A percentile compares a stretch with the other conserved stretches of the same genome.
Conservation (phyloP, 23 tunicate species). For the Halocynthia roretzi region DNA sequence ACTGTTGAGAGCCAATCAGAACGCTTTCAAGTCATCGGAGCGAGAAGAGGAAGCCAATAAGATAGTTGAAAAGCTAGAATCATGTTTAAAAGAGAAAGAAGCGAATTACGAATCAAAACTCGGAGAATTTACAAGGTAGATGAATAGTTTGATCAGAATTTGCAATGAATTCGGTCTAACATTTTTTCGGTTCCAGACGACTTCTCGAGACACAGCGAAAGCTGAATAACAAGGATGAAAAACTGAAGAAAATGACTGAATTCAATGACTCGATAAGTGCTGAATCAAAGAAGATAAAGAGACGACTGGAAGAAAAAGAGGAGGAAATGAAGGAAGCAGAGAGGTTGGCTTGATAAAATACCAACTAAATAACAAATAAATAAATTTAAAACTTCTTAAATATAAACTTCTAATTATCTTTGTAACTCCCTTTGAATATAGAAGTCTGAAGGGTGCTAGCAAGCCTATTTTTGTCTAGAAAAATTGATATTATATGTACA, state of each 20-base stretch:
- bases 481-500: no score
- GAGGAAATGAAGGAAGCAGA: background rate
- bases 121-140: constrained; percentile 75
- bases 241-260: constrained; percentile 15
- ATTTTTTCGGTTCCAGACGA: constrained; percentile 31
- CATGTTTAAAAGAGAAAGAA: constrained; percentile 1
- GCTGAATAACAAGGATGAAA: constrained; percentile 58
- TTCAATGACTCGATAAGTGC: background rate
- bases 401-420: background rate
- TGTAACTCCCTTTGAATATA: no score
- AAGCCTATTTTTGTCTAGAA: no score
- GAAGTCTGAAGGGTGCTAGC: no score
- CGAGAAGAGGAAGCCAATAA: constrained; percentile 1
- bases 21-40: background rate
- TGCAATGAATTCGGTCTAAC: background rate
- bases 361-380: background rate
- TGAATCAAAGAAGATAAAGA: constrained; percentile 6
- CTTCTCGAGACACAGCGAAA: constrained; percentile 83
- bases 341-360: background rate
- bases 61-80: constrained; percentile 7
- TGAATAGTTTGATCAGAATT: background rate
- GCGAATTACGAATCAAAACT: constrained; percentile 55
- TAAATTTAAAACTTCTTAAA: constrained; percentile 2
- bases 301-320: constrained; percentile 2
- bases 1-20: constrained; percentile 9